phyloP scores from a whole-genome alignment of 2,888 invertebrate genomes.

The Raillietiella orientalis region DNA sequence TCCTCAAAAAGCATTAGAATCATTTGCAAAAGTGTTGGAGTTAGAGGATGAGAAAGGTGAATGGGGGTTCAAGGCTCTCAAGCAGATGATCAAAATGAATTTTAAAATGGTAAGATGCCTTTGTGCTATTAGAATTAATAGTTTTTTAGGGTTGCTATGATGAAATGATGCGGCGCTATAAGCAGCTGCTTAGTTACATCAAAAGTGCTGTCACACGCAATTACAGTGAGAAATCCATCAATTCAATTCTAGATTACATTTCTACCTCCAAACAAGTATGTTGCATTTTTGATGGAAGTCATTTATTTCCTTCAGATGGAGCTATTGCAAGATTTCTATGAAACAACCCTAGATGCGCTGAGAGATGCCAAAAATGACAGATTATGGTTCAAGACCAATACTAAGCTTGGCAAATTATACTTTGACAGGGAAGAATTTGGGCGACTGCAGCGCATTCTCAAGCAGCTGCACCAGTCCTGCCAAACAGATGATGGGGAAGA shows the following conservation, averaged over 20 bases:
- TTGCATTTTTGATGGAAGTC: slow-evolving; percentile 8
- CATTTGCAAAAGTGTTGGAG: slow-evolving; percentile 53
- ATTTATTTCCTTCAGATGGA: slow-evolving; percentile 39
- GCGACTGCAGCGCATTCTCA: slow-evolving; percentile 78
- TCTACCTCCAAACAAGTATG: slow-evolving; percentile 93
- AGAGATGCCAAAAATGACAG: slow-evolving; percentile 97
- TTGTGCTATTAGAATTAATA: too few relatives aligned
- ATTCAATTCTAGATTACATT: slow-evolving; percentile 94
- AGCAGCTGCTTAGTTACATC: slow-evolving; percentile 84
- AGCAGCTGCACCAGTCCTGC: slow-evolving; percentile 87
- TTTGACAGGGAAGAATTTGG: slow-evolving; percentile 59
- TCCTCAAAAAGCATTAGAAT: slow-evolving; percentile 16
- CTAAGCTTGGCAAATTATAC: slow-evolving; percentile 89
- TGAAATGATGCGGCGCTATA: slow-evolving; percentile 85
- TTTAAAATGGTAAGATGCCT: slow-evolving; percentile 51
- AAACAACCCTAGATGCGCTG: slow-evolving; percentile 69
- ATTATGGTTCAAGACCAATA: slow-evolving; percentile 98
- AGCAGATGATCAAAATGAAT: slow-evolving; percentile 99
- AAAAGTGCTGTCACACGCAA: slow-evolving; percentile 97
- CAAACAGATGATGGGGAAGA: slow-evolving; percentile 90
- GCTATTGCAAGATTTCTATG: slow-evolving; percentile 87
- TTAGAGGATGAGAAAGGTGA: slow-evolving; percentile 54
- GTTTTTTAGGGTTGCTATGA: slow-evolving; percentile 69
- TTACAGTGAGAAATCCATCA: slow-evolving; percentile 97
- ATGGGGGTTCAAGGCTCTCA: slow-evolving; percentile 98